Evolutionary conservation across 1,140 invertebrate species (phyloP), one percentile per base, ranked within the genome.

Genomic region (Caenorhabditis tropicalis): DNA sequence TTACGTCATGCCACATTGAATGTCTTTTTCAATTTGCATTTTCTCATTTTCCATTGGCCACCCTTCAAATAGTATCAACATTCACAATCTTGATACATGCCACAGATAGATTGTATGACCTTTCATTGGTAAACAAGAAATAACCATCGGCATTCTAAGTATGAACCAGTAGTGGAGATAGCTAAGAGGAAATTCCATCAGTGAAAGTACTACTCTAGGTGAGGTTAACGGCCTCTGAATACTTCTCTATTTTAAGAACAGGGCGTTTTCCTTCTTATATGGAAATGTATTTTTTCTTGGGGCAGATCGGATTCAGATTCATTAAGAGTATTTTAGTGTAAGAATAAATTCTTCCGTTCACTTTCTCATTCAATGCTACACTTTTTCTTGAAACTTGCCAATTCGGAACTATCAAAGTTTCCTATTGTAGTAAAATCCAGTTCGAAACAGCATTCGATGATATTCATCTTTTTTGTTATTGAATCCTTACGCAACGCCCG

Each of bases 11-110:
- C 65, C 65, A 39, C 65, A 74, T 74, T 33, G 21, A 74, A 74
- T 74, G 33, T 74, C 58, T 43, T 74, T 39, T 74, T 74, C 65
- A 46, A 74, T 74, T 74, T 74, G 65, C 65, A 74, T 74, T 74
- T 74, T 74, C 33, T 74, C 36, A 74, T 74, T 39, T 21, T 21
- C n/a, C 36, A 5, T 74, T 21, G 12, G 10, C 10, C n/a, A 5
- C 65, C 0, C n/a, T 19, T 36, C 21, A 16, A 65, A 36, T 65
- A 33, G 58, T 65, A 33, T 65, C 31, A 33, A 43, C n/a, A 31
- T 33, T 31, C 2, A 65, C 36, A 74, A 74, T 74, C 65, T 74
- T 74, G 65, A 74, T 43, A 74, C 65, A 74, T 43, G 65, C 65
- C 36, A 74, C 24, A 74, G 65, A 74, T 39, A 74, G 65, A 74